Evolutionary conservation across 2,888 invertebrate genomes (phyloP).

Genomic region (Andrena hattorfiana): DNA sequence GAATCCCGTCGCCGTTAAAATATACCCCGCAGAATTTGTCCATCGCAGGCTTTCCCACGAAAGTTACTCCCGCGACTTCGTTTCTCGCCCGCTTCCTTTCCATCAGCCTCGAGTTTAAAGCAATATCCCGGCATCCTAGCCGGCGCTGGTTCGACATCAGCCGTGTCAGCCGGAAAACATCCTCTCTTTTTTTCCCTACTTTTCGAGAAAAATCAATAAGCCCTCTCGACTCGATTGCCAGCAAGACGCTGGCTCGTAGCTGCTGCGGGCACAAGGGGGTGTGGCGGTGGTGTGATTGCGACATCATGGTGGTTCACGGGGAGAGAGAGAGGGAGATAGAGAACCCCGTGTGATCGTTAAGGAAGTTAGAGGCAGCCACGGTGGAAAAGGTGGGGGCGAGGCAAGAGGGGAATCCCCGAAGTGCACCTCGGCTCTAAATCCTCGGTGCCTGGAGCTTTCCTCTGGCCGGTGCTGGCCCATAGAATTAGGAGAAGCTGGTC

Average conservation of each 20-base stretch:
- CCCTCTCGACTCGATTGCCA: constrained; percentile 1
- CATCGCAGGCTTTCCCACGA: neutral
- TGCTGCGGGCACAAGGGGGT: constrained; percentile 9
- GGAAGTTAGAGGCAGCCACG: constrained; percentile 29
- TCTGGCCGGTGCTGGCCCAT: constrained; percentile 44
- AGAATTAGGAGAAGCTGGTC: constrained; percentile 66
- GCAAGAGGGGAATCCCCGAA: constrained; percentile 72
- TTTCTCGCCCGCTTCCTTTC: constrained; percentile 10
- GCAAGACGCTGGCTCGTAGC: constrained; percentile 13
- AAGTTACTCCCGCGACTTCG: neutral
- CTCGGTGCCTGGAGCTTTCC: constrained; percentile 51
- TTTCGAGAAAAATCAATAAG: constrained; percentile 33
- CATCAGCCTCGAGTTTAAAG: constrained; percentile 41
- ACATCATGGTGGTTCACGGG: constrained; percentile 72
- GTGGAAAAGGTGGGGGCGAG: neutral
- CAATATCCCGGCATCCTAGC: constrained; percentile 18
- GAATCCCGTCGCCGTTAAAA: neutral
- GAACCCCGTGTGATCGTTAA: constrained; percentile 68
- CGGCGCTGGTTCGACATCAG: constrained; percentile 15
- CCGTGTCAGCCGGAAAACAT: constrained; percentile 11
- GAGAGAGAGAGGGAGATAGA: constrained; percentile 16
- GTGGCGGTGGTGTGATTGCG: constrained; percentile 49
- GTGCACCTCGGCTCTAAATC: constrained; percentile 78
- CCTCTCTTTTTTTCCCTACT: neutral
- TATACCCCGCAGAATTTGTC: neutral